These are phyloP conservation scores for Leptinotarsa lineolata DNA, from an alignment of 1,140 invertebrate genomes.

Conservation along the genomic window DNA sequence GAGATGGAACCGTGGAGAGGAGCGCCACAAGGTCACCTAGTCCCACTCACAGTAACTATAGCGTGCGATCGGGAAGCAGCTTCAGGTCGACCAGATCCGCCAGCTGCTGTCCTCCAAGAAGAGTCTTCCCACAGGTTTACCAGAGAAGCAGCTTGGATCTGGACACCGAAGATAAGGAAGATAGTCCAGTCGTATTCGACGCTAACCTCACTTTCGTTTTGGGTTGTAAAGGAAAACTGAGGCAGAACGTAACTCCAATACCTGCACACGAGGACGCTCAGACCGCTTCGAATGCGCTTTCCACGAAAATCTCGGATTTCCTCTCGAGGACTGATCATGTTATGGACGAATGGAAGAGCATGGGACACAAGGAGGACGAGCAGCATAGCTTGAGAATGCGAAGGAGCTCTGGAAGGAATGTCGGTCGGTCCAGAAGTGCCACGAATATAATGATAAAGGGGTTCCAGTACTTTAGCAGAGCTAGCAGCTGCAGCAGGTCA, in stretches of 20 bases:
- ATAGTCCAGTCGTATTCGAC: conserved; percentile 77
- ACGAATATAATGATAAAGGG: conserved; percentile 81
- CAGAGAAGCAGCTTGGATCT: conserved; percentile 56
- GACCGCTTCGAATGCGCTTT: conserved; percentile 75
- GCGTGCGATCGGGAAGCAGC: conserved; percentile 36
- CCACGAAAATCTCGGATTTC: conserved; percentile 77
- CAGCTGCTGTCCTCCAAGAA: conserved; percentile 58
- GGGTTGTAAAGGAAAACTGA: conserved; percentile 70
- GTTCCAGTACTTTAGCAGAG: conserved; percentile 71
- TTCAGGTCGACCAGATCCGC: conserved; percentile 15
- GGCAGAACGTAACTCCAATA: conserved; percentile 69
- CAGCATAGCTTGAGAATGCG: conserved; percentile 51
- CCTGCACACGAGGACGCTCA: conserved; percentile 74
- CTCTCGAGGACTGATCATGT: conserved; percentile 81
- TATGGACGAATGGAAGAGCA: conserved; percentile 78
- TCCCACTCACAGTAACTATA: conserved; percentile 44
- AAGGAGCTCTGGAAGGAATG: conserved; percentile 54
- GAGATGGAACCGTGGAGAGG: conserved; percentile 24
- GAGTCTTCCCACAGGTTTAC: conserved; percentile 68
- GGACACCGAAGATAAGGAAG: conserved; percentile 66
- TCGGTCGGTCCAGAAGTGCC: conserved; percentile 71
- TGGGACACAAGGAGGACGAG: conserved; percentile 64
- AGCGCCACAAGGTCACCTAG: conserved; percentile 55
- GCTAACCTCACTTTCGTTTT: conserved; percentile 79
- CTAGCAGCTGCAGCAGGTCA: conserved; percentile 58